These are phyloP conservation scores for Forbesichthys papilliferus DNA, from an alignment of 2,113 vertebrate genomes.

Conservation along the genomic window DNA sequence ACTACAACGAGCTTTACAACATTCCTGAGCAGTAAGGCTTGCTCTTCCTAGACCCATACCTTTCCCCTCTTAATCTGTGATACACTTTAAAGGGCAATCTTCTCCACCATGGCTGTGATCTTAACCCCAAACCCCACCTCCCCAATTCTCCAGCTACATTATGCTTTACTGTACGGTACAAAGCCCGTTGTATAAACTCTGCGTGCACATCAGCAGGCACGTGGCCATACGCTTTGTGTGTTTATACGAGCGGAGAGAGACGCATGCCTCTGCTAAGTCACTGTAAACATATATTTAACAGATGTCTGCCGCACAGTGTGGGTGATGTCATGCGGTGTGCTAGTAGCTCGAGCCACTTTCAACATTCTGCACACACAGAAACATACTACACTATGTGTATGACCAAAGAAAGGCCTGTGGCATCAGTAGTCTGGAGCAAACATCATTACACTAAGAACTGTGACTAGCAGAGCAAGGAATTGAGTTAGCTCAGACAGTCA, in stretches of 20 bases:
- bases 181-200: conserved; percentile 50
- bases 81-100: too few relatives aligned
- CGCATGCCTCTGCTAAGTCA: conserved; percentile 45
- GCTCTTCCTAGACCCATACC: conserved; percentile 46
- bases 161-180: conserved; percentile 2
- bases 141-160: background rate
- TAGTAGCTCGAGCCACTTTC: conserved; percentile 39
- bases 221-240: conserved; percentile 51
- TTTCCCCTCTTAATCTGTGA: conserved; percentile 33
- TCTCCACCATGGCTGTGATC: conserved; percentile 2
- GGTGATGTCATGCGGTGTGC: conserved; percentile 58
- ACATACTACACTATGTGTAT: conserved; percentile 34
- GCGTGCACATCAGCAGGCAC: conserved; percentile 29
- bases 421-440: conserved; percentile 61
- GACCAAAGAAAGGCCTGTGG: conserved; percentile 54
- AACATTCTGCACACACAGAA: conserved; percentile 29
- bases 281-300: conserved; percentile 65
- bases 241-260: conserved; percentile 50
- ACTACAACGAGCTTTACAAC: conserved; percentile 59
- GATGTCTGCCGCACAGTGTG: conserved; percentile 53
- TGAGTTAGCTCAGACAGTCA: conserved; percentile 64
- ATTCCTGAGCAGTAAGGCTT: conserved; percentile 44
- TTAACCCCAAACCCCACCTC: conserved; percentile 21
- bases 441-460: conserved; percentile 59
- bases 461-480: conserved; percentile 70